Percentiles rank a stretch among this genome's conserved stretches.
Conservation (phyloP, 2,797 vertebrate genomes). For the Coracias cyanogaster region DNA sequence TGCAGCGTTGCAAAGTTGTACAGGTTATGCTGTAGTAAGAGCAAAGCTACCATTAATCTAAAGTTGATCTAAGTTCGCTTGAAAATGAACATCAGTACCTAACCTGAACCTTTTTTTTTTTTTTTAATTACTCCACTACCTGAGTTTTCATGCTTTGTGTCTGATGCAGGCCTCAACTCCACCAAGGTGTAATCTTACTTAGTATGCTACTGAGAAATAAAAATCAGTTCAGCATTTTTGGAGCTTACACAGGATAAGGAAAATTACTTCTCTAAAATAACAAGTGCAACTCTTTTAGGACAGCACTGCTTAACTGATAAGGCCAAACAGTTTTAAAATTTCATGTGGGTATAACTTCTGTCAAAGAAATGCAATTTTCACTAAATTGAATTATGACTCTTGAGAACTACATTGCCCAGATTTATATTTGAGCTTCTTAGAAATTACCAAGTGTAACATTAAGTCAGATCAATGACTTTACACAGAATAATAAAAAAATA, state of each 20-base stretch:
- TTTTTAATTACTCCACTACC: not conserved
- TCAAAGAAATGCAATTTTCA: not conserved
- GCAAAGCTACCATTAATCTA: not conserved
- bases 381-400: not conserved
- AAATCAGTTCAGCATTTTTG: not conserved
- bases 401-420: not conserved
- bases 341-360: not conserved
- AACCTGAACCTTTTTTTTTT: not conserved
- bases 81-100: not conserved
- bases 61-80: not conserved
- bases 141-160: not conserved
- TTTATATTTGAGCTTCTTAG: not conserved
- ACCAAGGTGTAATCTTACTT: not conserved
- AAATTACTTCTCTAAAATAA: not conserved
- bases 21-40: not conserved
- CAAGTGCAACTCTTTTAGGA: not conserved
- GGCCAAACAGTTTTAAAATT: not conserved
- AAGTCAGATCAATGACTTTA: not conserved
- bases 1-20: not conserved
- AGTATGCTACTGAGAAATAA: not conserved
- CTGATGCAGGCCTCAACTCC: not conserved
- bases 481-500: not conserved
- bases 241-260: not conserved
- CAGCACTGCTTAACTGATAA: not conserved
- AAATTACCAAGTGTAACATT: not conserved